Base-by-base conservation (phyloP, 2,113 vertebrate species). In the Chiloscyllium plagiosum region DNA sequence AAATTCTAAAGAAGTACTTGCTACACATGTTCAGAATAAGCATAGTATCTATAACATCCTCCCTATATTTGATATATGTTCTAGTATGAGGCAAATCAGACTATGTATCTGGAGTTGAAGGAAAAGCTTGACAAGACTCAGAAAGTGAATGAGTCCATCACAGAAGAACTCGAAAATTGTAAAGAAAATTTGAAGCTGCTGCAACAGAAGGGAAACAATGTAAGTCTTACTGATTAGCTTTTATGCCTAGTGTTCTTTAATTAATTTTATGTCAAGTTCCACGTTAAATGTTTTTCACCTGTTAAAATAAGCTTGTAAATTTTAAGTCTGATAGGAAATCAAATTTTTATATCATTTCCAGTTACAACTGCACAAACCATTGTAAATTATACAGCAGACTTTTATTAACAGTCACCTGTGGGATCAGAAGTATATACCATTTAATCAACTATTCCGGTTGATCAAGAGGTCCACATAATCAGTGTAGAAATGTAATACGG, bases 111-210 rank as follows among this genome's bases (percentile, higher is more conserved):
- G 0, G 99, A 99, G 96, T 98, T 99, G 96, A 98, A 98, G 97
- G 97, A 98, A 90, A 98, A 98, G 95, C 99, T 98, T 93, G 98
- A 99, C 97, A 97, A 97, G 96, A 98, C 98, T 65, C 99, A 99
- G 97, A 97, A 98, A 96, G 98, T 99, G 97, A 99, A 99, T 96
- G 98, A 98, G 80, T 98, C 98, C 96, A 98, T 99, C 96, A 97
- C 98, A 52, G 98, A 99, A 96, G 99, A 99, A 97, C 98, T 99
- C 97, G 98, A 99, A 97, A 98, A 99, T 96, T 99, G 99, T 97
- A 98, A 98, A 97, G 98, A 98, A 97, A 99, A 97, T 97, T 97
- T 99, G 97, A 99, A 99, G 97, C 97, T 98, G 97, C 98, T 99
- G 96, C 98, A 98, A 98, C 99, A 99, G 96, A 99, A 99, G 98